Conservation (phyloP, 2,113 vertebrate species). For the Rafetus swinhoei region DNA sequence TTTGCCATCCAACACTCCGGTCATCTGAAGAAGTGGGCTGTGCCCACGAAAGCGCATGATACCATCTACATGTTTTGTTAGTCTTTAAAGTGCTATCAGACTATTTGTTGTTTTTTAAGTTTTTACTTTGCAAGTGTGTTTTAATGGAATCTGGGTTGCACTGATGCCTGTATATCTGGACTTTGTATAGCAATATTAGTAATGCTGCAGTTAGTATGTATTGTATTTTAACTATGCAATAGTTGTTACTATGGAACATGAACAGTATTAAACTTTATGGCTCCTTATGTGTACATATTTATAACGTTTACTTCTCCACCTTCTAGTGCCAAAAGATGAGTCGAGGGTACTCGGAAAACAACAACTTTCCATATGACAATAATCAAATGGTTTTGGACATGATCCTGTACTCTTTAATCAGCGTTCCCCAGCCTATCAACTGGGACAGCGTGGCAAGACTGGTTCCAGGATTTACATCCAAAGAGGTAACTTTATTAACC, state of each 20-base stretch:
- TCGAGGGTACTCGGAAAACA: conserved; percentile 92
- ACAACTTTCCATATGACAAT: conserved; percentile 94
- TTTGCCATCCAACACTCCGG: background rate
- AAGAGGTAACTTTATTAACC: conserved; percentile 84
- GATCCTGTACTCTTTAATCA: conserved; percentile 92
- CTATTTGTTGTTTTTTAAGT: too few relatives aligned
- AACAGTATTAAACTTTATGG: background rate
- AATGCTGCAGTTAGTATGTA: background rate
- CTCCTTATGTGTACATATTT: conserved; percentile 28
- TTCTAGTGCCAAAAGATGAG: conserved; percentile 86
- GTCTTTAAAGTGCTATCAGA: too few relatives aligned
- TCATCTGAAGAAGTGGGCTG: too few relatives aligned
- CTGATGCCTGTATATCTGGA: rapidly evolving
- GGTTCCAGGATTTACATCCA: conserved; percentile 93
- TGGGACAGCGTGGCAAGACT: conserved; percentile 96
- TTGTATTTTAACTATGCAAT: background rate
- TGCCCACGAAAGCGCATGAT: too few relatives aligned
- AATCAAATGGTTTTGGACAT: conserved; percentile 95
- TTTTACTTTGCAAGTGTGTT: too few relatives aligned
- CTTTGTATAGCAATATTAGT: background rate
- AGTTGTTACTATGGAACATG: background rate
- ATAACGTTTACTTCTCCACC: conserved; percentile 39
- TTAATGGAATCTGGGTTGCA: background rate
- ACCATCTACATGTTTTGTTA: too few relatives aligned
- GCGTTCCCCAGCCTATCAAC: conserved; percentile 91